Evolutionary conservation across 2,113 vertebrate genomes (phyloP).

Genomic region (Dolichotis patagonum): DNA sequence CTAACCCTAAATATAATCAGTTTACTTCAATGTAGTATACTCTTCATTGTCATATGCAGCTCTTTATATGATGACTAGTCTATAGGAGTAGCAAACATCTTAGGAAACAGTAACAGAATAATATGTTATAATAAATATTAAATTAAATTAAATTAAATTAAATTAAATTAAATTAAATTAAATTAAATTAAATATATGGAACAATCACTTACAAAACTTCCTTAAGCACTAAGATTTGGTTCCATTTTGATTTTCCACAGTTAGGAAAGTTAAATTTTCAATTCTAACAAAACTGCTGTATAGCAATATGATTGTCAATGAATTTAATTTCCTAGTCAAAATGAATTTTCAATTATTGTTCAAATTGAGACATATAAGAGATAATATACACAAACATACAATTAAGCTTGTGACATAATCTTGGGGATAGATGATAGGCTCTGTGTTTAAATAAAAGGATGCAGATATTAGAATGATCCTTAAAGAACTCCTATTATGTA

Average conservation of each 20-base stretch:
- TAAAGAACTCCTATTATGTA: not conserved
- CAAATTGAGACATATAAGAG: not conserved
- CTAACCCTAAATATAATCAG: not conserved
- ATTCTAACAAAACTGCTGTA: not conserved
- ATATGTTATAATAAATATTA: not conserved
- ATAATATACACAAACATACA: not conserved
- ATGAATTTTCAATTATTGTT: not conserved
- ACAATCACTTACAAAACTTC: not conserved
- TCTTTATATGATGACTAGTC: constrained; percentile 11
- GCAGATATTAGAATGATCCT: not conserved
- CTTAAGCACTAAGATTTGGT: not conserved
- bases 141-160: constrained; percentile 44
- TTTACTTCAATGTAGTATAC: constrained; percentile 13
- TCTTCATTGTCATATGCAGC: constrained; percentile 7
- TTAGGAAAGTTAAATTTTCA: constrained; percentile 34
- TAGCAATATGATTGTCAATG: not conserved
- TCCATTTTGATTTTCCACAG: not conserved
- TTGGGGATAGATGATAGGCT: not conserved
- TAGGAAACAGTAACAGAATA: not conserved
- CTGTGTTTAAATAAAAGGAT: not conserved
- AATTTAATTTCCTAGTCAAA: constrained; percentile 24
- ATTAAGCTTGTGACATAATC: constrained; percentile 18
- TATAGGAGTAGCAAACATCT: not conserved
- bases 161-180: constrained; percentile 47
- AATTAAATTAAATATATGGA: not conserved